Evolutionary conservation across 2,888 invertebrate species (phyloP), one percentile per base, ranked within the genome.

Genomic region (Drosophila kokeensis): DNA sequence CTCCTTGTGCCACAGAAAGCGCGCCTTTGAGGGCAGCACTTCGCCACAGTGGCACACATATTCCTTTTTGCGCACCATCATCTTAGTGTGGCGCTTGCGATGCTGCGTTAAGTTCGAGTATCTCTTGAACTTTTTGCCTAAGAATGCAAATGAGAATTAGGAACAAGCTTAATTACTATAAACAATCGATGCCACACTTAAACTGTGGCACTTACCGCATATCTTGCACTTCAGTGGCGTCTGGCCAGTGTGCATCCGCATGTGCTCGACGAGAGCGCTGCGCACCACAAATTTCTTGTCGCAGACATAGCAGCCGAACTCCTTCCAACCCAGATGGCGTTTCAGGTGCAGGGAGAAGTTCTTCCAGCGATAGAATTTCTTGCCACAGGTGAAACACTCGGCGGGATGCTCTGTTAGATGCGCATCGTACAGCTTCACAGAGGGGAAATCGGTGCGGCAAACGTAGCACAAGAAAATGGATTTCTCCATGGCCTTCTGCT

Each of bases 31-130:
- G 89, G 96, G 97, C 93, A 97, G 95, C 68, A 97, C 95, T 81
- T 96, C 96, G 48, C 97, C 97, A 93, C 97, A 97, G 73, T 95
- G 95, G 91, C 96, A 96, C 78, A 96, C 95, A 91, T 94, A 96
- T 92, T 96, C 96, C 91, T 95, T 95, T 27, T 94, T 94, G 84
- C 96, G 96, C 73, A 95, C 94, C 91, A 96, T 96, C 91, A 96
- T 94, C 80, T 96, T 95, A 49, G 96, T 94, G 93, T 97, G 97
- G 89, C 96, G 96, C 92, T 97, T 96, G 68, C 96, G 95, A 92
- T 97, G 97, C 91, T 97, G 97, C 52, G 97, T 96, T 92, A 97
- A 94, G 93, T 97, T 97, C 78, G 97, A 97, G 93, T 97, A 96
- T 8, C 97, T 94, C 61, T 96, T 95, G 93, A 98, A 98, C 66